These are phyloP conservation scores for Habroteleia sp. DNA, from an alignment of 2,888 invertebrate genomes.

Conservation along the genomic window DNA sequence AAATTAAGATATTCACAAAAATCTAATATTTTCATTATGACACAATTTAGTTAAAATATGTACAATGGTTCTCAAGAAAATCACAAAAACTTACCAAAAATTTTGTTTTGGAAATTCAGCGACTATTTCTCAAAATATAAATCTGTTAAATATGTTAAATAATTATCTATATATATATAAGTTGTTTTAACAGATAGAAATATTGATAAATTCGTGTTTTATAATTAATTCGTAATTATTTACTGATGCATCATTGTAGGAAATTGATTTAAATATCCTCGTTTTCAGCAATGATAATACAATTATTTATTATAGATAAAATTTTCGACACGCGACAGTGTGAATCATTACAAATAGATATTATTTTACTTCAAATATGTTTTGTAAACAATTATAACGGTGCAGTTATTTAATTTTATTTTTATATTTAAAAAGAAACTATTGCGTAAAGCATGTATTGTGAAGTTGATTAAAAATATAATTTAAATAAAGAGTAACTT, in stretches of 20 bases:
- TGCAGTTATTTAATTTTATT: slow-evolving; percentile 12
- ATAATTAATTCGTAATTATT: too few relatives aligned
- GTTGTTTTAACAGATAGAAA: too few relatives aligned
- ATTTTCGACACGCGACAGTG: slow-evolving; percentile 7
- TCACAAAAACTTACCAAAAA: too few relatives aligned
- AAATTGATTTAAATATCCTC: slow-evolving; percentile 9
- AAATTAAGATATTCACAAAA: too few relatives aligned
- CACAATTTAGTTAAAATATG: too few relatives aligned
- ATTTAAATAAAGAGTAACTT: slow-evolving; percentile 1
- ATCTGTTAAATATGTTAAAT: too few relatives aligned
- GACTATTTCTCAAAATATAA: too few relatives aligned
- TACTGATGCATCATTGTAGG: background rate
- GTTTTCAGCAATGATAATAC: slow-evolving; percentile 3
- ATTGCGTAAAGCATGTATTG: slow-evolving; percentile 1
- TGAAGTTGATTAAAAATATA: slow-evolving; percentile 10
- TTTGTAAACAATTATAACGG: background rate
- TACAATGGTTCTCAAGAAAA: too few relatives aligned
- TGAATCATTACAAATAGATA: slow-evolving; percentile 6
- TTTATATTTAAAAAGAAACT: slow-evolving; percentile 15
- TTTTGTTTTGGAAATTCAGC: too few relatives aligned
- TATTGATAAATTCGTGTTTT: too few relatives aligned
- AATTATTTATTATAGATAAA: slow-evolving; percentile 8
- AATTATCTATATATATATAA: too few relatives aligned
- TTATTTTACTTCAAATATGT: slow-evolving; percentile 5
- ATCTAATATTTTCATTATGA: too few relatives aligned